A percentile compares a stretch with the other conserved stretches of the same genome.
Conservation (phyloP, 2,113 vertebrate species). For the Tetraodon nigroviridis region DNA sequence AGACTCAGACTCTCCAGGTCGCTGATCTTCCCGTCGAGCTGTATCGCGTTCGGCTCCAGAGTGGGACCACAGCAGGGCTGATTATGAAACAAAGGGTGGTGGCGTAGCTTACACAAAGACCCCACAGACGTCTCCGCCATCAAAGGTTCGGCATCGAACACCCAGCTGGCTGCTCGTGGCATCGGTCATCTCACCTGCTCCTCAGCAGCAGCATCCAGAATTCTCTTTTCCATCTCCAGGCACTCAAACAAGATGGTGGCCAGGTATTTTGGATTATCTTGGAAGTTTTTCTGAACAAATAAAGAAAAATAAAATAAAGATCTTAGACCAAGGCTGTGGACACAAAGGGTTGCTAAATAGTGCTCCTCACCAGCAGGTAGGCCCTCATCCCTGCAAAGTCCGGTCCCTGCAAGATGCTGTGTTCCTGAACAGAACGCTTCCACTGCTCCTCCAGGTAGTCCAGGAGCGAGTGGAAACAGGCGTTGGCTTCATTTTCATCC, state of each 20-base stretch:
- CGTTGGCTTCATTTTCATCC: conserved; percentile 74
- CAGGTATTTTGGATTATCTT: conserved; percentile 81
- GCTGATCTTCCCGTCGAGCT: conserved; percentile 77
- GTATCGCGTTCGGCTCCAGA: conserved; percentile 73
- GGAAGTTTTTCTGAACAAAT: conserved; percentile 76
- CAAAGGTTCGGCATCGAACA: neutral
- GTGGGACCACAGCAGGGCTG: conserved; percentile 70
- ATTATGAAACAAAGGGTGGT: conserved; percentile 4
- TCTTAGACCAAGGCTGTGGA: neutral
- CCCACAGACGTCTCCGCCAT: neutral
- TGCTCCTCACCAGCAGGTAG: conserved; percentile 78
- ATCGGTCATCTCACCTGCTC: conserved; percentile 42
- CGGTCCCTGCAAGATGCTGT: conserved; percentile 84
- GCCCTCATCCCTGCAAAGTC: conserved; percentile 84
- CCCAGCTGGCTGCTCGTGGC: neutral
- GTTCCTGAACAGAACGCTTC: conserved; percentile 78
- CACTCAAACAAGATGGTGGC: conserved; percentile 81
- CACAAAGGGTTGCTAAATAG: fast-evolving
- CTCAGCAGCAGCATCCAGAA: conserved; percentile 71
- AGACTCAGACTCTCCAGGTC: conserved; percentile 74
- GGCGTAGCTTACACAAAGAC: neutral
- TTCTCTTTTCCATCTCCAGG: conserved; percentile 83
- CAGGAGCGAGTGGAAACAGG: conserved; percentile 80
- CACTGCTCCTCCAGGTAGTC: conserved; percentile 81
- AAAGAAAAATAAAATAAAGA: neutral